Evolutionary conservation across 92 coral and sea anemone species (phyloP), one percentile per base, ranked within the genome.

Genomic region (Porites evermanni): DNA sequence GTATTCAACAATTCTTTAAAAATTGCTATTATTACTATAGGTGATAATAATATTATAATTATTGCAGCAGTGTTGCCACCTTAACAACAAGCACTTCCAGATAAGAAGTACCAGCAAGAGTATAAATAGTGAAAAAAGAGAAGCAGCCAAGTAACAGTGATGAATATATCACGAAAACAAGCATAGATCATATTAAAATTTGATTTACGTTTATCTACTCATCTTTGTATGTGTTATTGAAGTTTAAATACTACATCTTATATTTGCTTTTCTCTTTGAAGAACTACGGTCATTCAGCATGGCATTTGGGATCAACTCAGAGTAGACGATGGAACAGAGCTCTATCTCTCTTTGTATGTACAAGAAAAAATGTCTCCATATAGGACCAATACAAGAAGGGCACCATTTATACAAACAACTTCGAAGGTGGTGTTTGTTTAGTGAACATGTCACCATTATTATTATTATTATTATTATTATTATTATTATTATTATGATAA

Each of bases 271-370:
- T 11, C 21, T 38, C 38, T 70, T 23, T 70, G 16, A 79, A 78
- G 24, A 44, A 23, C 83, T 66, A 87, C 85, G 16, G 77, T 82
- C 60, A 8, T 89, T 16, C 84, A 83, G 64, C 79, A 67, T 69
- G 78, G 58, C 12, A 74, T 91, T 75, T 92, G 93, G 95, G 93
- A 92, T 84, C 95, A 89, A 83, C 52, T 89, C 32, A 74, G 92
- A 60, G 91, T 92, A n/a, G 95, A 92, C 72, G 89, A 80, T 78
- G 95, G 95, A 59, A 85, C 83, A 69, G 92, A 92, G 79, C 88
- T 92, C 74, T 89, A 85, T 79, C 84, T 91, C 26, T 77, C 74
- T 2, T 75, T 91, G 56, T 74, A 75, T 79, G 66, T 83, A 67
- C 94, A 91, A 79, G 78, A 88, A 29, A 83, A 53, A 83, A 63